phyloP scores from a whole-genome alignment of 2,888 invertebrate genomes.

The Erebia aethiops region DNA sequence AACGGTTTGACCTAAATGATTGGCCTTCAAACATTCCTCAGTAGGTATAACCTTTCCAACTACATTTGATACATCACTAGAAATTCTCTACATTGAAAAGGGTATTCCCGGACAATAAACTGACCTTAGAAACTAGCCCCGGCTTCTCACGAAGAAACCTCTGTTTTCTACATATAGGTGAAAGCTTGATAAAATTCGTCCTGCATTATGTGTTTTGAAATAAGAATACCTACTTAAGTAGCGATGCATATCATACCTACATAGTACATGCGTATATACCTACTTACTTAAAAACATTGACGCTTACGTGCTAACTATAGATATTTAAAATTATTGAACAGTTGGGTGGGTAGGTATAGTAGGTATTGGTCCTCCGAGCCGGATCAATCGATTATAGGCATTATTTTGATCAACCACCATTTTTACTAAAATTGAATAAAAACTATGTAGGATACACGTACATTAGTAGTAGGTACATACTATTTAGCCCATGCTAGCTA shows the following conservation, averaged over 20 bases:
- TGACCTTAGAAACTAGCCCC: background rate
- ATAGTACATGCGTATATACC: background rate
- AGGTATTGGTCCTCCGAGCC: background rate
- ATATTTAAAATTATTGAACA: too few relatives aligned
- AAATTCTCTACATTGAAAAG: conserved; percentile 38
- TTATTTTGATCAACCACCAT: background rate
- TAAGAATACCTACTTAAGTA: too few relatives aligned
- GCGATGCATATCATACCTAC: too few relatives aligned
- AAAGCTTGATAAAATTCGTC: too few relatives aligned
- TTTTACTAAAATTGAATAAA: background rate
- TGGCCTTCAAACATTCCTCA: conserved; percentile 54
- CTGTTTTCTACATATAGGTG: background rate
- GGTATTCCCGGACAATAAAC: background rate
- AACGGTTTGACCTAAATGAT: conserved; percentile 48
- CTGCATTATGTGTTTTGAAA: too few relatives aligned
- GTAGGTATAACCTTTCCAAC: conserved; percentile 40
- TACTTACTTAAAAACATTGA: too few relatives aligned
- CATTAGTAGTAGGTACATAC: background rate
- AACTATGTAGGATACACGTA: background rate
- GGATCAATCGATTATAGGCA: background rate
- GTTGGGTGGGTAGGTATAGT: background rate
- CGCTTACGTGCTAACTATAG: too few relatives aligned
- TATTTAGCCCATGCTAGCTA: background rate
- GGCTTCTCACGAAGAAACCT: background rate
- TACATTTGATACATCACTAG: conserved; percentile 45